Evolutionary conservation across 30 jellyfish, hydroid and myxozoan species (phyloP), one percentile per base, ranked within the genome.

Genomic region (Catostylus mosaicus): DNA sequence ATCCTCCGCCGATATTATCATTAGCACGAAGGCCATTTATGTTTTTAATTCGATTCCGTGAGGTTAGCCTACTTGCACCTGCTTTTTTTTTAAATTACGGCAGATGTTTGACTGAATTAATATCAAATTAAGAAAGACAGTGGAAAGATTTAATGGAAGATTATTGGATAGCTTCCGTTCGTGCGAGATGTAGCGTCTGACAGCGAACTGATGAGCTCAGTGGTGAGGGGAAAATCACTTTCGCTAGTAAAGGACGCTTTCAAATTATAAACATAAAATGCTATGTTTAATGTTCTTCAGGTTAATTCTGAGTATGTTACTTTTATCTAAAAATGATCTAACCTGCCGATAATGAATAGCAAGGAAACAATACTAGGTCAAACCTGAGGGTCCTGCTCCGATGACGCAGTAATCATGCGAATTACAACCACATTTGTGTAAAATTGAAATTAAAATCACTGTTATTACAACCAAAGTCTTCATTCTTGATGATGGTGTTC

Each of bases 351-450:
- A n/a, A n/a, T n/a, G n/a, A n/a, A n/a, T n/a, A n/a, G n/a, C n/a
- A 80, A 46, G 71, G 59, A 4, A 32, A 61, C 20, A 20, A 59
- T 1, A 26, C 40, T 18, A 10, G 38, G 1, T 7, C 77, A 26
- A 62, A 81, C 97, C 97, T 57, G 97, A 61, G 4, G 97, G 97
- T 34, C 97, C 97, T 19, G 97, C 97, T 3, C 97, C 97, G 30
- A 88, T 88, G 30, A 88, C 86, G 79, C 97, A 88, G 31, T 88
- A 88, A 40, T 88, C 97, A 29, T 70, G 20, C 9, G 71, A 59
- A 22, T 7, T 59, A 23, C 40, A 59, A 59, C 20, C 35, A 10
- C 34, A 30, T 27, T 38, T 23, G 9, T 30, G 80, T 34, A 43
- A 36, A 30, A 18, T 7, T 69, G 87, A 32, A 20, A 83, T 2